Conservation (phyloP, 2,888 invertebrate species). For the Cephus sareptanus region DNA sequence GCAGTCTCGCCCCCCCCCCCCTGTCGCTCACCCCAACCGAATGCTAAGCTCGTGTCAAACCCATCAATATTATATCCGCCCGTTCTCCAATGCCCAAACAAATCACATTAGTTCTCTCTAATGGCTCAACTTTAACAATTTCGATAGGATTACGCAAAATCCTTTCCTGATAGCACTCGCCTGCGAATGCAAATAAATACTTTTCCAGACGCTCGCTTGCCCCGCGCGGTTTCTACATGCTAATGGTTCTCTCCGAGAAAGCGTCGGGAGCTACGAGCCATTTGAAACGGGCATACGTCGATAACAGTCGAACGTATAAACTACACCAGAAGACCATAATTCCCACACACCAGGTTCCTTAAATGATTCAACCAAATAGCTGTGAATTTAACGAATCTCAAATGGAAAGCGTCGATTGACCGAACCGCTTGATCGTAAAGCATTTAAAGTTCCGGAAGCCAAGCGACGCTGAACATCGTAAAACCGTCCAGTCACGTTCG, state of each 20-base stretch:
- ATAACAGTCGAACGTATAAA: neutral
- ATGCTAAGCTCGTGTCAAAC: slow-evolving; percentile 47
- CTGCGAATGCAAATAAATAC: slow-evolving; percentile 48
- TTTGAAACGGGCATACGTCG: neutral
- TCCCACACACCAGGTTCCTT: neutral
- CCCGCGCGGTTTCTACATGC: neutral
- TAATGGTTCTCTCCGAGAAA: neutral
- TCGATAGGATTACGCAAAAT: slow-evolving; percentile 56
- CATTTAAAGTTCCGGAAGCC: neutral
- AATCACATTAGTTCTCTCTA: slow-evolving; percentile 55
- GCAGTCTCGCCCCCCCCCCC: slow-evolving; percentile 5
- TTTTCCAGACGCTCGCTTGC: slow-evolving; percentile 28
- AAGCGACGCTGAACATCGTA: neutral
- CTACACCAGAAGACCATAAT: neutral
- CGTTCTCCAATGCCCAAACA: slow-evolving; percentile 41
- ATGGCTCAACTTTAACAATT: slow-evolving; percentile 59
- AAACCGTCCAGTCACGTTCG: neutral
- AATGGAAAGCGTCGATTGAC: neutral
- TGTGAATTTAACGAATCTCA: neutral
- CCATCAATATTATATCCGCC: slow-evolving; percentile 55
- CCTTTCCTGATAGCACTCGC: slow-evolving; percentile 37
- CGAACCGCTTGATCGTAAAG: neutral
- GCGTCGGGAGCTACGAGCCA: neutral
- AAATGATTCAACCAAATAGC: neutral
- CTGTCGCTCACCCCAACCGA: slow-evolving; percentile 11